Conservation (phyloP, 2,113 vertebrate species). For the Elgaria multicarinata region DNA sequence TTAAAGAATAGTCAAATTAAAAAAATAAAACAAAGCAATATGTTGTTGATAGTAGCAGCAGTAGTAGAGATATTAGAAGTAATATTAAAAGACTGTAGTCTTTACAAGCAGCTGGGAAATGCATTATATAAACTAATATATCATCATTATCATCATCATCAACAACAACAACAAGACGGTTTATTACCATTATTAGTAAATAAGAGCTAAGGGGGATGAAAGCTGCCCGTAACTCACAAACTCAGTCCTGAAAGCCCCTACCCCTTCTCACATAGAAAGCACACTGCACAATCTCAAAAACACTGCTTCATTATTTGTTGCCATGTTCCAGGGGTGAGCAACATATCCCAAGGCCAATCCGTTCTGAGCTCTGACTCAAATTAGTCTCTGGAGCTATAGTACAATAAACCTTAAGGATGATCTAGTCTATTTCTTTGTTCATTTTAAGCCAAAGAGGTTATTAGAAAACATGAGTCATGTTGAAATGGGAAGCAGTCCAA, state of each 20-base stretch:
- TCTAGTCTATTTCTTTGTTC: slow-evolving; percentile 21
- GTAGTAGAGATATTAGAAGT: no score
- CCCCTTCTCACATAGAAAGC: not conserved
- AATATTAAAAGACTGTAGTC: no score
- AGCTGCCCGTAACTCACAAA: not conserved
- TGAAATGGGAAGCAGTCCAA: slow-evolving; percentile 27
- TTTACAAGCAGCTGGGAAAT: no score
- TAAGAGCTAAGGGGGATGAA: not conserved
- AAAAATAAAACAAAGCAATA: not conserved
- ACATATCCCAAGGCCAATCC: not conserved
- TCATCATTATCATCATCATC: no score
- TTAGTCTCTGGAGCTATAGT: slow-evolving; percentile 1
- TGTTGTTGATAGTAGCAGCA: no score
- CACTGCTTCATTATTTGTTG: not conserved
- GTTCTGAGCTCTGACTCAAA: not conserved
- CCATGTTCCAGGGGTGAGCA: not conserved
- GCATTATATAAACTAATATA: no score
- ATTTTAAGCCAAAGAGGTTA: slow-evolving; percentile 22
- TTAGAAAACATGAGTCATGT: slow-evolving; percentile 38
- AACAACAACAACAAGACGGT: no score
- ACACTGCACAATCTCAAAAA: not conserved
- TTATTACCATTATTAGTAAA: not conserved
- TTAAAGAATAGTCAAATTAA: not conserved
- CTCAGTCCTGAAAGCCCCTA: not conserved
- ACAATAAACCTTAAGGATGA: slow-evolving; percentile 9